Percentiles rank a stretch among this genome's conserved stretches.
These are phyloP conservation scores for Halichondria panicea DNA, from an alignment of 37 sponge, comb jelly and placozoan species.

Conservation along the genomic window DNA sequence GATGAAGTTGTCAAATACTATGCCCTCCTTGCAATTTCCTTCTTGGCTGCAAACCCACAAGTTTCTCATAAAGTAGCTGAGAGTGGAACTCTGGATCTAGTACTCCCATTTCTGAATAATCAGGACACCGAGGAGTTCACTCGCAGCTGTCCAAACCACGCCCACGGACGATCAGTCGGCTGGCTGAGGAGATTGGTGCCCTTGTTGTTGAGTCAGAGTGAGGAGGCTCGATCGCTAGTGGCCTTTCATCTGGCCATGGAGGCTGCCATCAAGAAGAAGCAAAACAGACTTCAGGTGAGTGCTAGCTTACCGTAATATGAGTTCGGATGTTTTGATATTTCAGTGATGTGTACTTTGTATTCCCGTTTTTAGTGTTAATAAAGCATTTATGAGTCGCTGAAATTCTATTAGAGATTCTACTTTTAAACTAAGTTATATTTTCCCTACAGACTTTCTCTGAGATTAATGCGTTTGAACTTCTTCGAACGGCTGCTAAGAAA, in stretches of 20 bases:
- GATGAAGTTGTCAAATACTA: constrained; percentile 50
- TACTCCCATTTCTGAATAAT: constrained; percentile 32
- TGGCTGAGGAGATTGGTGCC: constrained; percentile 52
- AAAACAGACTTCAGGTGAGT: constrained; percentile 40
- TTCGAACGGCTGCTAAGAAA: constrained; percentile 29
- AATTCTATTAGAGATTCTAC: background rate
- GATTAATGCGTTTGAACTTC: constrained; percentile 12
- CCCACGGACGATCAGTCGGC: constrained; percentile 46
- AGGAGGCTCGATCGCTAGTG: constrained; percentile 51
- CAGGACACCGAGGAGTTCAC: constrained; percentile 48
- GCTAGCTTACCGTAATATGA: background rate
- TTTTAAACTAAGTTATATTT: too few species aligned
- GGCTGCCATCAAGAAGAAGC: constrained; percentile 46
- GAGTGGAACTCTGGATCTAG: constrained; percentile 62
- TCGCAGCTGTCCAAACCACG: constrained; percentile 37
- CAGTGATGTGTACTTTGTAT: background rate
- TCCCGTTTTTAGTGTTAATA: too few species aligned
- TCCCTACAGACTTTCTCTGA: constrained; percentile 32
- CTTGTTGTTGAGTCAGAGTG: constrained; percentile 28
- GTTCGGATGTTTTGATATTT: background rate
- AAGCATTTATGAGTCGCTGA: too few species aligned
- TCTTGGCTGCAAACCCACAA: constrained; percentile 38
- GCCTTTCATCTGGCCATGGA: constrained; percentile 72
- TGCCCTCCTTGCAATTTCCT: constrained; percentile 43
- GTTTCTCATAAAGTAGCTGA: constrained; percentile 5